Base-by-base conservation (phyloP, 2,888 invertebrate genomes). In the Cryptus armator region DNA sequence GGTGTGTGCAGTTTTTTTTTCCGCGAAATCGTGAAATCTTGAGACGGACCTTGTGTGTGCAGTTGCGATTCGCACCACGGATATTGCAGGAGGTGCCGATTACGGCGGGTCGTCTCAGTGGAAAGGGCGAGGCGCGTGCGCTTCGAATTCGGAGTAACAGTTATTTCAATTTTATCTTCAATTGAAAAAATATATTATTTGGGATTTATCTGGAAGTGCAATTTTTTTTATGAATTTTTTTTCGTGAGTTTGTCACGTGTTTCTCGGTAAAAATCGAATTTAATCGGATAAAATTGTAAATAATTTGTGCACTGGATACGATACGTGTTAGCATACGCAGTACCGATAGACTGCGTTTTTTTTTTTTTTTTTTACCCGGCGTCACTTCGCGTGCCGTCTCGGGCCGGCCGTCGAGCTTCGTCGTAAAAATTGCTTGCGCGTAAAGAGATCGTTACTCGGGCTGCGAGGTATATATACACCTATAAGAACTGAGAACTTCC, bases 361-460 rank as follows among this genome's bases (percentile, higher is more conserved):
- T 56, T 75, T 68, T 37, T 87, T 89, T 56, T 75, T 68, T 37
- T 71, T 53, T 72, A 24, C 12, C 53, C 56, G 59, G 24, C 90
- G 90, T 91, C 90, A 90, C 90, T 87, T 93, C 88, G 93, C 93
- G 93, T 93, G 93, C 90, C 90, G 91, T 87, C 86, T 91, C 90
- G 90, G 90, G 82, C 89, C 91, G 92, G 91, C 90, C 91, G 88
- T 90, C 89, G 91, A 91, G 90, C 87, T 92, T 89, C 90, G 91
- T 92, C 92, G 89, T 93, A 93, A 93, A 93, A 93, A 92, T 93
- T 93, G 92, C 93, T 90, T 92, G 92, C 92, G 91, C 93, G 93
- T 93, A 92, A 93, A 93, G 92, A 93, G 92, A 92, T 93, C 90
- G 92, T 91, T 93, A 89, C 88, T 88, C 85, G 89, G 85, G 84